These are phyloP conservation scores for Octopus bimaculoides DNA, from an alignment of 1,140 invertebrate genomes.

Conservation along the genomic window DNA sequence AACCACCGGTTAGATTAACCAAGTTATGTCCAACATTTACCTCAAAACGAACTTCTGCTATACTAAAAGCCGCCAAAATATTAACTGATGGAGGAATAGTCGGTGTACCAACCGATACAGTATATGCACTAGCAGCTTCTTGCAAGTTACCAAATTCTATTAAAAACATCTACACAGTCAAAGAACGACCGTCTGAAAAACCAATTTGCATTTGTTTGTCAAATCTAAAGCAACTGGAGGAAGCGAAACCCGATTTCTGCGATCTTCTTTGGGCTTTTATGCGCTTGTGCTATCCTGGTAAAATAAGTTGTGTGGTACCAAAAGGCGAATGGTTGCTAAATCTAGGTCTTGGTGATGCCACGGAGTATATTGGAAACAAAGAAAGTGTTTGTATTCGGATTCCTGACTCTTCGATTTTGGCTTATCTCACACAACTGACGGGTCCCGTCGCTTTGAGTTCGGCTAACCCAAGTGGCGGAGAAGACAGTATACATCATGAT, in stretches of 20 bases:
- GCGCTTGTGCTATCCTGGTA: constrained; percentile 39
- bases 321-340: constrained; percentile 39
- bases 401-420: constrained; percentile 38
- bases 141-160: constrained; percentile 39
- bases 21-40: constrained; percentile 32
- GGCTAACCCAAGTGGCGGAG: constrained; percentile 40
- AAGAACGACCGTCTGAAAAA: constrained; percentile 42
- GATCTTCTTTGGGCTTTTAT: constrained; percentile 39
- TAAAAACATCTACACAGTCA: constrained; percentile 37
- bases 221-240: constrained; percentile 35
- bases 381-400: constrained; percentile 41
- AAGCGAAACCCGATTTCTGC: constrained; percentile 33
- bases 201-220: constrained; percentile 43
- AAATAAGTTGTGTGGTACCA: constrained; percentile 41
- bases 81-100: constrained; percentile 34
- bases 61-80: constrained; percentile 29
- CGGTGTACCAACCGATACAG: constrained; percentile 43
- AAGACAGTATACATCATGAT: constrained; percentile 41
- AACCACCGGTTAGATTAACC: no score
- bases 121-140: constrained; percentile 40
- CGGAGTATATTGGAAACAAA: constrained; percentile 33
- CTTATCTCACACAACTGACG: constrained; percentile 35
- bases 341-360: constrained; percentile 35
- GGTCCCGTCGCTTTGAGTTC: constrained; percentile 42
- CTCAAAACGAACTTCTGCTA: constrained; percentile 33